Percentiles rank a stretch among this genome's conserved stretches.
Evolutionary conservation across 2,113 vertebrate genomes (phyloP).

Genomic region (Empidonax alnorum): DNA sequence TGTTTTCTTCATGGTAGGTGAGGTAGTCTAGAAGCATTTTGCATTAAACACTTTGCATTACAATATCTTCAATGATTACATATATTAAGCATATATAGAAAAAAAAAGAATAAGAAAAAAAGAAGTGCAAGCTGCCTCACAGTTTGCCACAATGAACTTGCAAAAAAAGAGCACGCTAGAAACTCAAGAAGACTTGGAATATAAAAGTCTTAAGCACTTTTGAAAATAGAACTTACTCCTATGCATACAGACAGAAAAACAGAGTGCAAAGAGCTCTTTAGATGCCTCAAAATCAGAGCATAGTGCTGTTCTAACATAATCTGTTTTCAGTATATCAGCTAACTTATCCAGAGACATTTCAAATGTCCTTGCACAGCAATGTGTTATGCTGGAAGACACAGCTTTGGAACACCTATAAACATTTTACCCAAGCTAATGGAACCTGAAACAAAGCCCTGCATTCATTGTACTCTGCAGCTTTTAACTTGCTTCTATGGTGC

Average conservation of each 20-base stretch:
- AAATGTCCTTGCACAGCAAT: neutral
- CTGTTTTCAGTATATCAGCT: neutral
- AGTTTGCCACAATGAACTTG: neutral
- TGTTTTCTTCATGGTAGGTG: neutral
- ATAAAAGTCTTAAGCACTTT: neutral
- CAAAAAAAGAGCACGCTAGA: neutral
- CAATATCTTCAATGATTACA: neutral
- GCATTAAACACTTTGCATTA: neutral
- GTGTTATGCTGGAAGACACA: neutral
- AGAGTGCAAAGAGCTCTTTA: neutral
- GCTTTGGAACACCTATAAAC: neutral
- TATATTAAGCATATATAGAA: neutral
- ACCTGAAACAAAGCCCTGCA: neutral
- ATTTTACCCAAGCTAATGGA: neutral
- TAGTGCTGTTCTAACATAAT: neutral
- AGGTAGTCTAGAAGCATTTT: neutral
- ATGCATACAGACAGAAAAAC: neutral
- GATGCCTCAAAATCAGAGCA: neutral
- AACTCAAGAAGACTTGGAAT: neutral
- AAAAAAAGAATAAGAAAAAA: neutral
- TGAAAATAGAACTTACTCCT: neutral
- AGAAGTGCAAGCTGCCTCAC: neutral
- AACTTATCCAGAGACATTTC: neutral
- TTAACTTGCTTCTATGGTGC: neutral
- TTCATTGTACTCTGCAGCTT: neutral